Conservation (phyloP, 2,888 invertebrate genomes). For the Caenorhabditis parvicauda region DNA sequence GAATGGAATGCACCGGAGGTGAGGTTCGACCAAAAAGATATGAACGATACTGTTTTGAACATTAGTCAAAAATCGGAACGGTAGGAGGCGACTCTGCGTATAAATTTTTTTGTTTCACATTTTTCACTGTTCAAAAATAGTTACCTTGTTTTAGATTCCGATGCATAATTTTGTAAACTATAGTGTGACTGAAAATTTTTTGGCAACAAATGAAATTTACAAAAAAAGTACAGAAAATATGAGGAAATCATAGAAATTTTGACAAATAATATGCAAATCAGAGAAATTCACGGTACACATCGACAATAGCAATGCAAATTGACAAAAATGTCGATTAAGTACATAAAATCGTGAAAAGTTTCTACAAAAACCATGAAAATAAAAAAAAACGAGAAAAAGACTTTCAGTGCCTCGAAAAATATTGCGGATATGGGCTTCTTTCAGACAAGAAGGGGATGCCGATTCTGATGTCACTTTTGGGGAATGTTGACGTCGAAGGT, state of each 20-base stretch:
- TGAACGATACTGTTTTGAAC: neutral
- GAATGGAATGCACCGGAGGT: conserved; percentile 62
- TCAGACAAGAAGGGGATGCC: conserved; percentile 60
- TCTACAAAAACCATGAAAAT: conserved; percentile 1
- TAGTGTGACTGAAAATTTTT: too few relatives aligned
- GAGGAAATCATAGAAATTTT: too few relatives aligned
- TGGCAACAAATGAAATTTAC: too few relatives aligned
- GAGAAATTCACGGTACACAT: neutral
- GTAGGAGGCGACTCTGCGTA: conserved; percentile 1
- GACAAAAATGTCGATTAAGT: neutral
- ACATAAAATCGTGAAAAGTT: neutral
- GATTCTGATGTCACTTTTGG: conserved; percentile 61
- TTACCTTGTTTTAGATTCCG: too few relatives aligned
- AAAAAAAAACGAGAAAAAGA: neutral
- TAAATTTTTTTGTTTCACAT: neutral
- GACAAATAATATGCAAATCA: neutral
- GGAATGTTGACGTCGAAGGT: conserved; percentile 62
- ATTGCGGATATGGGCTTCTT: conserved; percentile 61
- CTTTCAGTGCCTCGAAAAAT: conserved; percentile 61
- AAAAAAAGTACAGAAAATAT: too few relatives aligned
- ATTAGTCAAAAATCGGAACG: too few relatives aligned
- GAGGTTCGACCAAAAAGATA: neutral
- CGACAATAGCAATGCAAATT: neutral
- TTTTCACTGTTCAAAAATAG: neutral
- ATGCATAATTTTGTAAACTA: too few relatives aligned